Percentiles rank a stretch among this genome's conserved stretches.
Conservation (phyloP, 2,113 vertebrate species). For the Sorex fumeus region DNA sequence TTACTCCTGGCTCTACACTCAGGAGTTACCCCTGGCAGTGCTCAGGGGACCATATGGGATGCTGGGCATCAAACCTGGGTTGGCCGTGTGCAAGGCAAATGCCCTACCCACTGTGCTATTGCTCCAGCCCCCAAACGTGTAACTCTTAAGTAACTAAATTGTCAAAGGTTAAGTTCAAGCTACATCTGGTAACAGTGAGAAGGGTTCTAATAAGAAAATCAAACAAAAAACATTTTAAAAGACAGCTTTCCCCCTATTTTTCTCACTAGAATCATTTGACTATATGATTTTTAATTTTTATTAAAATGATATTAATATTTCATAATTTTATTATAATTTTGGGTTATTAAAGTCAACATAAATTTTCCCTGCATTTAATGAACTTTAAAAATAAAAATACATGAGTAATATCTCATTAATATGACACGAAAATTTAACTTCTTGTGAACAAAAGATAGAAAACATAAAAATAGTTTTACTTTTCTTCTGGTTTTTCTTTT, state of each 20-base stretch:
- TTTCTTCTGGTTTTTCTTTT: too few species aligned
- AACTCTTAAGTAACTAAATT: slow-evolving; percentile 57
- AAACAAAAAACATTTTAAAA: slow-evolving; percentile 31
- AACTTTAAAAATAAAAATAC: slow-evolving; percentile 52
- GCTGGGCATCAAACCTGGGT: too few species aligned
- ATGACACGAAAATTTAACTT: slow-evolving; percentile 42
- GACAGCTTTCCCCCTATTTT: not conserved
- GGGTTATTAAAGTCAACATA: not conserved
- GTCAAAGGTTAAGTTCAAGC: slow-evolving; percentile 14
- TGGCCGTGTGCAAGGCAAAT: too few species aligned
- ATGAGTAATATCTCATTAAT: slow-evolving; percentile 3
- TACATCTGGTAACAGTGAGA: slow-evolving; percentile 28
- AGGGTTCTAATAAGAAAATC: slow-evolving; percentile 29
- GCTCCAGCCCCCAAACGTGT: slow-evolving; percentile 51
- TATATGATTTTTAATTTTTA: slow-evolving; percentile 2
- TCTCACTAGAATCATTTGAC: not conserved
- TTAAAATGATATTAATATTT: slow-evolving; percentile 39
- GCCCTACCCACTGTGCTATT: too few species aligned
- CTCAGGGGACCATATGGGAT: too few species aligned
- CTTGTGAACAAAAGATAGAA: slow-evolving; percentile 42
- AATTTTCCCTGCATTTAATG: slow-evolving; percentile 2
- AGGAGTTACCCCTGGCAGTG: too few species aligned
- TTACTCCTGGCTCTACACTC: too few species aligned
- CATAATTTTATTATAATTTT: slow-evolving; percentile 51
- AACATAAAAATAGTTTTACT: not conserved